Evolutionary conservation across 1,140 invertebrate genomes (phyloP).

Genomic region (Drosophila nigromelanica): DNA sequence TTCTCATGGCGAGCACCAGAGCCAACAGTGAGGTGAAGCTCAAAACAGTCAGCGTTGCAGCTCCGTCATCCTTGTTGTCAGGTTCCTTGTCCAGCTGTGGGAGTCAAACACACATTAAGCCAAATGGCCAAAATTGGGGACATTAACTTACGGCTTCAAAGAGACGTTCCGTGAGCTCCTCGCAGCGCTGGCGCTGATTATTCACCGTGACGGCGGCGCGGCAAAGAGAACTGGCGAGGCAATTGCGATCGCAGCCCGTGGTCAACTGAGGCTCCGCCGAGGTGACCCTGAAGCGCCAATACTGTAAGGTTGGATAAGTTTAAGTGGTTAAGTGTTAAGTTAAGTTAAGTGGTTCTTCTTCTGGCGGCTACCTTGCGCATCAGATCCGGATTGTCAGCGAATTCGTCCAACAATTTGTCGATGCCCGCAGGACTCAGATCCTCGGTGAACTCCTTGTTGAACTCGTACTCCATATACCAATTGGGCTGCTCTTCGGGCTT

Average conservation of each 20-base stretch:
- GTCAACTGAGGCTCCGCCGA: conserved; percentile 85
- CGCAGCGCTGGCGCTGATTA: conserved; percentile 85
- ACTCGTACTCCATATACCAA: conserved; percentile 90
- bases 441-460: conserved; percentile 86
- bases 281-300: conserved; percentile 85
- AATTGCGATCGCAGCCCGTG: conserved; percentile 85
- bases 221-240: conserved; percentile 86
- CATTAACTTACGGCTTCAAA: conserved; percentile 60
- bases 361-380: conserved; percentile 63
- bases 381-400: conserved; percentile 77
- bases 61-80: conserved; percentile 36
- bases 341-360: no score
- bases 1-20: conserved; percentile 44
- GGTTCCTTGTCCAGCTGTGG: conserved; percentile 62
- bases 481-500: conserved; percentile 78
- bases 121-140: neutral
- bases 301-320: conserved; percentile 52
- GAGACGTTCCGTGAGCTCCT: conserved; percentile 83
- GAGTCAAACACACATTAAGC: neutral
- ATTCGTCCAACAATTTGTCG: conserved; percentile 84
- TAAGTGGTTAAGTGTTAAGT: no score
- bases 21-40: conserved; percentile 52
- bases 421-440: conserved; percentile 84
- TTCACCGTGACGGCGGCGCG: conserved; percentile 85
- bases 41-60: conserved; percentile 46